A percentile compares a stretch with the other conserved stretches of the same genome.
phyloP scores from a whole-genome alignment of 1,140 invertebrate genomes.

The Ostrea denselamellosa region DNA sequence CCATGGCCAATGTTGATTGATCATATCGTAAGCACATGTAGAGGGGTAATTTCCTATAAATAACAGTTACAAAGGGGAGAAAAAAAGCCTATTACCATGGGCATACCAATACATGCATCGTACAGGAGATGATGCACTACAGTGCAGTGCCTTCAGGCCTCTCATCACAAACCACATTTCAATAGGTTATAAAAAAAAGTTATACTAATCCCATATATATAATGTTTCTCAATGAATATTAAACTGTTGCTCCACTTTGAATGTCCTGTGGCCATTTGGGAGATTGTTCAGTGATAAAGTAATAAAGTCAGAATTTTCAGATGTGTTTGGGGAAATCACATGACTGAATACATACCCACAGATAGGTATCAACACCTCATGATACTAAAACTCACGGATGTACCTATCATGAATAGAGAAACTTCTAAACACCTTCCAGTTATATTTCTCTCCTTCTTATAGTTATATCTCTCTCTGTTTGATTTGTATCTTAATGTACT shows the following conservation, averaged over 20 bases:
- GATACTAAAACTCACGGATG: neutral
- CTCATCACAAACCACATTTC: neutral
- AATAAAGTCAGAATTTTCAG: neutral
- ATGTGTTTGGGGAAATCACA: neutral
- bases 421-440: neutral
- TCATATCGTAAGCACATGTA: neutral
- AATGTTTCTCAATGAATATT: neutral
- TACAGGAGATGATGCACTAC: neutral
- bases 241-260: neutral
- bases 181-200: neutral
- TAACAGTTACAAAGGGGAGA: neutral
- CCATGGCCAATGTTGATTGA: neutral
- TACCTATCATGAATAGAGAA: neutral
- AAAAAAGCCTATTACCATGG: too few relatives aligned
- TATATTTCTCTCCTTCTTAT: neutral
- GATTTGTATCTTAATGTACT: conserved; percentile 6
- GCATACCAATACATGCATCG: neutral
- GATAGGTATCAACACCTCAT: conserved; percentile 22
- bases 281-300: conserved; percentile 3
- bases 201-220: neutral
- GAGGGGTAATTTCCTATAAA: conserved; percentile 22
- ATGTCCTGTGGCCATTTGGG: neutral
- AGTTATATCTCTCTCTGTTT: neutral
- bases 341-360: conserved; percentile 6
- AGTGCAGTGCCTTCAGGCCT: neutral